Base-by-base conservation (phyloP, 1,140 invertebrate species). In the Patella vulgata region DNA sequence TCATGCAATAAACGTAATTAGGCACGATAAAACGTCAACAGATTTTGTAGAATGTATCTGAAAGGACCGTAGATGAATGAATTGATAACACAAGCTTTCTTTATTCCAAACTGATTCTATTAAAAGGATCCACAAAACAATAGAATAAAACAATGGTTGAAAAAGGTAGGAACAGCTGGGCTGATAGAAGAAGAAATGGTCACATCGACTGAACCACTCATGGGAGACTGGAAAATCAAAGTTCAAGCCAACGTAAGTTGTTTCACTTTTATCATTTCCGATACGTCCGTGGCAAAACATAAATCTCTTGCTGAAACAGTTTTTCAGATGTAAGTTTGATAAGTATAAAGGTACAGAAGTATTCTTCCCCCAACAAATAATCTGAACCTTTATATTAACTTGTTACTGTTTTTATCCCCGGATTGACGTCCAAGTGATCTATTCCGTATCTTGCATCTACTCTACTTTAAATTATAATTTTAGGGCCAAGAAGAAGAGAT, bases 151-250 rank as follows among this genome's bases (percentile, higher is more conserved):
- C 86, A 88, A 57, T 89, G 88, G 88, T 79, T 84, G 4, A 86
- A 88, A 54, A 73, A 86, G 3, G 81, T 63, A 27, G 85, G 85
- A 0, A 80, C 85, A 28, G 75, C 83, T 12, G 89, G 88, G 47
- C 82, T 89, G 60, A 81, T 79, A 2, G 87, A 88, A 48, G 71
- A 89, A n/a, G 80, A 84, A 31, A 85, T 89, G 60, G 79, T 85
- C 21, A 69, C 89, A 9, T 86, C 88, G 0, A 70, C 84, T 9
- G 88, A 89, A 73, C 85, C 88, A 1, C 84, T 68, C 9, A 64
- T 88, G 87, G 88, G 88, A n/a, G 84, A 80, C n/a, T 89, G 88
- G 88, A 83, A 80, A 46, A 86, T 89, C 36, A 85, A 86, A 78
- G 84, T 86, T 0, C 59, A 40, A 2, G 82, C 85, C 36, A 84